Evolutionary conservation across 2,113 vertebrate genomes (phyloP).

Genomic region (Fukomys damarensis): DNA sequence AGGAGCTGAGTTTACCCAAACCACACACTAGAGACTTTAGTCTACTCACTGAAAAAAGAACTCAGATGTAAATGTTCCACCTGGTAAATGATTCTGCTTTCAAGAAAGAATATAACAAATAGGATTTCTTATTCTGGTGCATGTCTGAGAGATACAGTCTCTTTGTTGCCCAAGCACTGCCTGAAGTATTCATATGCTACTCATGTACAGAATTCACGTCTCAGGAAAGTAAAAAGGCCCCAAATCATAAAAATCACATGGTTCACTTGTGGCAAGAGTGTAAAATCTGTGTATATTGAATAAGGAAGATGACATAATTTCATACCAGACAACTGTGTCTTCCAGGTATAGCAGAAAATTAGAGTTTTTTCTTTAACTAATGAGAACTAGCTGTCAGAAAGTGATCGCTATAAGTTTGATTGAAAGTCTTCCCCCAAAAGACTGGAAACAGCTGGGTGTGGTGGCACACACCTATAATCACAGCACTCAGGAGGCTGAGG

Average conservation of each 20-base stretch:
- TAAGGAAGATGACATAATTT: not conserved
- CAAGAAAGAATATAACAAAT: not conserved
- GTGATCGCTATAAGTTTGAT: not conserved
- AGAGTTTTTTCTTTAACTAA: not conserved
- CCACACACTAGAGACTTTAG: not conserved
- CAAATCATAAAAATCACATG: not conserved
- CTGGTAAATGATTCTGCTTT: not conserved
- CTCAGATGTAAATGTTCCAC: not conserved
- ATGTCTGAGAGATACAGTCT: not conserved
- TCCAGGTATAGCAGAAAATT: not conserved
- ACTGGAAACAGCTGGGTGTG: not conserved
- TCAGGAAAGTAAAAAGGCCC: not conserved
- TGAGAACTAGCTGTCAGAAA: slow-evolving; percentile 10
- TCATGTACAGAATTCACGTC: not conserved
- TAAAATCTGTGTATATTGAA: not conserved
- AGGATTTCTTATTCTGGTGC: not conserved
- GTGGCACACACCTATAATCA: too few relatives aligned
- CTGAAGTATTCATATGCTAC: not conserved
- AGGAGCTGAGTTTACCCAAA: not conserved
- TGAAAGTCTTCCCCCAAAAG: not conserved
- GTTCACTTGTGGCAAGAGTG: not conserved
- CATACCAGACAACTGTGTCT: not conserved
- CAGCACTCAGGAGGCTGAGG: too few relatives aligned
- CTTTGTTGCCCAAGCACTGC: not conserved
- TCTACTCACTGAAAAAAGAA: not conserved